Conservation (phyloP, 2,888 invertebrate species). For the Dione juno region DNA sequence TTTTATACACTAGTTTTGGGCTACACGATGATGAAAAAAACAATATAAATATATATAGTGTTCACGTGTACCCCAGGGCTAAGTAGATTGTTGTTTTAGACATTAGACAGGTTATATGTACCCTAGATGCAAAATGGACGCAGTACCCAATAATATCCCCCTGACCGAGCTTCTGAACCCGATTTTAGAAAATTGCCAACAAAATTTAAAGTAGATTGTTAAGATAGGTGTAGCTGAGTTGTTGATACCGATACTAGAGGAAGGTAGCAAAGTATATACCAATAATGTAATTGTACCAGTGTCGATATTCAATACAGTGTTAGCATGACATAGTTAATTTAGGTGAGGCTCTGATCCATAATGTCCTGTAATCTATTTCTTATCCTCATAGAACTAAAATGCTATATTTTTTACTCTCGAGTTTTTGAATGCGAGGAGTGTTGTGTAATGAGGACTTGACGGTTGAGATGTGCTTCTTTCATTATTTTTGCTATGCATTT, state of each 20-base stretch:
- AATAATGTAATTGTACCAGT: slow-evolving; percentile 32
- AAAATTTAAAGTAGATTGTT: slow-evolving; percentile 53
- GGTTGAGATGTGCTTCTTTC: slow-evolving; percentile 53
- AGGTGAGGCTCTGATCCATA: slow-evolving; percentile 42
- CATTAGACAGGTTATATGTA: slow-evolving; percentile 62
- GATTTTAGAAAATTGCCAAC: slow-evolving; percentile 69
- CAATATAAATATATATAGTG: neutral
- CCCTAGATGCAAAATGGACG: slow-evolving; percentile 58
- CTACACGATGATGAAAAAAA: slow-evolving; percentile 40
- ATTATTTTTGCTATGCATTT: slow-evolving; percentile 75
- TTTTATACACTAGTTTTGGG: slow-evolving; percentile 58
- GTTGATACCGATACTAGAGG: slow-evolving; percentile 34
- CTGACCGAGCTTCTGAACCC: slow-evolving; percentile 70
- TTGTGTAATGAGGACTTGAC: slow-evolving; percentile 51
- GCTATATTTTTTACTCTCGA: slow-evolving; percentile 72
- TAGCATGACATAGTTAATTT: slow-evolving; percentile 25
- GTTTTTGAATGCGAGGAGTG: slow-evolving; percentile 56
- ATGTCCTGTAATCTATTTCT: slow-evolving; percentile 41
- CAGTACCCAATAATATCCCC: slow-evolving; percentile 37
- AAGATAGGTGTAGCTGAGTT: slow-evolving; percentile 46
- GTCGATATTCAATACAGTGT: slow-evolving; percentile 44
- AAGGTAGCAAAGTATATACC: slow-evolving; percentile 7
- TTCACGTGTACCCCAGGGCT: slow-evolving; percentile 35
- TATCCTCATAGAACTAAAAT: slow-evolving; percentile 39
- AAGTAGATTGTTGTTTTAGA: slow-evolving; percentile 59